Evolutionary conservation across 2,888 invertebrate genomes (phyloP).

Genomic region (Tromatobia lineatoria): DNA sequence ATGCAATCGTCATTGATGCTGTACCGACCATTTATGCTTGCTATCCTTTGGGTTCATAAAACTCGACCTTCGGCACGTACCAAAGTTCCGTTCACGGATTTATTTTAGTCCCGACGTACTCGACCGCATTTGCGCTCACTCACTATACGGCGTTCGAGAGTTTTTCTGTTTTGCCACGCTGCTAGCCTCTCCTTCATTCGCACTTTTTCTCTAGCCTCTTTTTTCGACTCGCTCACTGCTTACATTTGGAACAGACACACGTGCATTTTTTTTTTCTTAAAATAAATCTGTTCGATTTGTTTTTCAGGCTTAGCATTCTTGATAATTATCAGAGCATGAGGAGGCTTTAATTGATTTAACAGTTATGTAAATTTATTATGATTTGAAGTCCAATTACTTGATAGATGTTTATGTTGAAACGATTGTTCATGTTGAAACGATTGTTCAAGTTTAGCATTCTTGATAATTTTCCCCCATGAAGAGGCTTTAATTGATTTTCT

Average conservation of each 20-base stretch:
- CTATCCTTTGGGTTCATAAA: slow-evolving; percentile 58
- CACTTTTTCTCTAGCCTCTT: neutral
- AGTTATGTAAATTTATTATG: no score
- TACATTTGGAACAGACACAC: neutral
- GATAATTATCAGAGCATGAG: neutral
- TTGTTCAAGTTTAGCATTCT: no score
- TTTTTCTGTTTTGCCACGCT: slow-evolving; percentile 37
- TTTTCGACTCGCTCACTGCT: neutral
- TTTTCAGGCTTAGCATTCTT: neutral
- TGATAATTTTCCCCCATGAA: no score
- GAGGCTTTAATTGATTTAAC: no score
- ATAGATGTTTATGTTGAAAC: no score
- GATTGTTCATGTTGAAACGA: no score
- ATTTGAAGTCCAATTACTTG: neutral
- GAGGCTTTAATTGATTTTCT: no score
- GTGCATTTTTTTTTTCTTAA: neutral
- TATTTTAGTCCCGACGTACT: slow-evolving; percentile 56
- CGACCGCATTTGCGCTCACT: slow-evolving; percentile 35
- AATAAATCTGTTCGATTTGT: neutral
- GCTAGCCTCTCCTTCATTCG: slow-evolving; percentile 1
- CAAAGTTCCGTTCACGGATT: slow-evolving; percentile 51
- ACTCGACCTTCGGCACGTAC: slow-evolving; percentile 59
- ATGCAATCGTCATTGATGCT: slow-evolving; percentile 23
- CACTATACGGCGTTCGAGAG: slow-evolving; percentile 38
- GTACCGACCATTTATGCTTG: slow-evolving; percentile 16